These are phyloP conservation scores for Meteorus cinctellus DNA, from an alignment of 2,888 invertebrate genomes.

Conservation along the genomic window DNA sequence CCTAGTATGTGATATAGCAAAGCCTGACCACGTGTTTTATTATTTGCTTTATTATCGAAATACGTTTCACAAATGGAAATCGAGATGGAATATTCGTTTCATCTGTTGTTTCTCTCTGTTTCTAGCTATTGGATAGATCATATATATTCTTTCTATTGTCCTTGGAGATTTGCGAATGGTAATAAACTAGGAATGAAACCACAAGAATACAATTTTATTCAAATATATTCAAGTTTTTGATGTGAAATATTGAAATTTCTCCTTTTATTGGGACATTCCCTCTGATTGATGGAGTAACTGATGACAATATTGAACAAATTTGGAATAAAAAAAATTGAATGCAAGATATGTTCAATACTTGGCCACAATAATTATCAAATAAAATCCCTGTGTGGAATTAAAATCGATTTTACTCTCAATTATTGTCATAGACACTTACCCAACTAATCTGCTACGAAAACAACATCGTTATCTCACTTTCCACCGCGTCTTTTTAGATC, in stretches of 20 bases:
- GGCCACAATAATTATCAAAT: too few species aligned
- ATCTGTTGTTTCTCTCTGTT: neutral
- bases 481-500: slow-evolving; percentile 25
- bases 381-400: neutral
- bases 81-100: neutral
- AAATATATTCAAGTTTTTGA: too few species aligned
- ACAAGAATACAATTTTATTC: too few species aligned
- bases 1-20: neutral
- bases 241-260: too few species aligned
- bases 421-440: neutral
- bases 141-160: neutral
- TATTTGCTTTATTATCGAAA: slow-evolving; percentile 15
- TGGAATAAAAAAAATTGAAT: too few species aligned
- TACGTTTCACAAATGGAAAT: neutral
- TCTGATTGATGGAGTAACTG: too few species aligned
- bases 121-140: neutral
- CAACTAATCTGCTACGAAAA: neutral
- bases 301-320: too few species aligned
- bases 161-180: neutral
- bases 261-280: too few species aligned
- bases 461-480: slow-evolving; percentile 19
- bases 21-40: slow-evolving; percentile 19
- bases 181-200: neutral
- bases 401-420: neutral
- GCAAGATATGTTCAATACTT: too few species aligned